Evolutionary conservation across 2,797 vertebrate species (phyloP), one percentile per base, ranked within the genome.

Genomic region (Catostomus latipinnis): DNA sequence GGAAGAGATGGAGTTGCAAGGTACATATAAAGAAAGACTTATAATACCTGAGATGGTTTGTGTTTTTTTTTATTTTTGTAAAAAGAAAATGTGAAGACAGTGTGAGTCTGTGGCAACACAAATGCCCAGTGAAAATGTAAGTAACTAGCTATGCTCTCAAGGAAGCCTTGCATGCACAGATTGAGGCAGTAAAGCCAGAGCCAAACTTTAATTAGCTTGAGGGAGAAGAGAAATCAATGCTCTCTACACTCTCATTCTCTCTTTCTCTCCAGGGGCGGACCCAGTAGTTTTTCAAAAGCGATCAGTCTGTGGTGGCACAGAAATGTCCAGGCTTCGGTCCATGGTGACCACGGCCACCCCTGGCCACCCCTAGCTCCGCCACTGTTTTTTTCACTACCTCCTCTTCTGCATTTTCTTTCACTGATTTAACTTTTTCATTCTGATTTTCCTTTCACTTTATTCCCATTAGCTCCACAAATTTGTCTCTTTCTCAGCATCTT

Each of bases 221-320:
- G 83, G 86, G 84, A 88, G 84, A 82, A 84, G 87, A 87, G 87
- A 92, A 92, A 91, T 92, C 90, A 91, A 92, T 89, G 81, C 83
- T 83, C 84, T 88, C 81, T 83, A 81, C 82, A 73, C 76, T 87
- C 81, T 70, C 82, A 88, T 85, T 67, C 78, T 68, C 82, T 70
- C 82, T 84, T 70, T 12, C 81, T 66, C 73, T 34, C 22, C 22
- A 22, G 22, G 22, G 22, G 22, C 2, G 22, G 22, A 22, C 1
- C 22, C 22, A 22, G 22, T 22, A 22, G 22, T 22, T 22, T 22
- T 22, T 22, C 22, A 22, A 22, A 22, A 22, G 22, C 22, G 22
- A 22, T 22, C 22, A 22, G 22, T 22, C 22, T 22, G 22, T 22
- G 22, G 22, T 22, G 22, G 22, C 22, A 22, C 22, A 22, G 22